Evolutionary conservation across 2,113 vertebrate species (phyloP).

Genomic region (Monopterus albus): DNA sequence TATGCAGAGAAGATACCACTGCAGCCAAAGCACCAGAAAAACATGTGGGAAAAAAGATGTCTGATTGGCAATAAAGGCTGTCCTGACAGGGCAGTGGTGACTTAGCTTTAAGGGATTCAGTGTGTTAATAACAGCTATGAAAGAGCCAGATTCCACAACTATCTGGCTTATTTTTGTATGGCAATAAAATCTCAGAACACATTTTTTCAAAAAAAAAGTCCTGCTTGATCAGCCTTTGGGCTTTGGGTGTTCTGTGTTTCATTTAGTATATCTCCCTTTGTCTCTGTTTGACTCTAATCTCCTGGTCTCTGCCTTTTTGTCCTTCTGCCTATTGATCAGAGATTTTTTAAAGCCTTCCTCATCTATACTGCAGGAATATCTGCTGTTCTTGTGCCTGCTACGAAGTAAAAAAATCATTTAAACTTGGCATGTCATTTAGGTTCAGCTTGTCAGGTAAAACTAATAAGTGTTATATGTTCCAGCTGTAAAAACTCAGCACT

Average conservation of each 20-base stretch:
- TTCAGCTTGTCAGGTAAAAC: neutral
- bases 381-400: neutral
- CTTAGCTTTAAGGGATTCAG: slow-evolving; percentile 23
- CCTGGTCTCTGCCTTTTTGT: neutral
- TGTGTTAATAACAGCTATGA: slow-evolving; percentile 35
- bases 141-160: slow-evolving; percentile 26
- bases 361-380: neutral
- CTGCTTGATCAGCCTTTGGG: slow-evolving; percentile 16
- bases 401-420: too few relatives aligned
- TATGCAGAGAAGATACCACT: neutral
- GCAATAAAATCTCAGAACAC: slow-evolving; percentile 27
- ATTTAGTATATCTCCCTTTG: neutral
- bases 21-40: slow-evolving; percentile 5
- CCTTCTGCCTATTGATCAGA: neutral
- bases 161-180: slow-evolving; percentile 7
- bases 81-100: slow-evolving; percentile 34
- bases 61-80: slow-evolving; percentile 48
- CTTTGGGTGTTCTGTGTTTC: neutral
- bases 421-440: too few relatives aligned
- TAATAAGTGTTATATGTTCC: slow-evolving; percentile 40
- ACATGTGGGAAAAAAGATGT: neutral
- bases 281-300: neutral
- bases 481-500: slow-evolving; percentile 65
- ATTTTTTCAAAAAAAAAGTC: slow-evolving; percentile 19
- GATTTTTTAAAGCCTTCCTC: neutral